These are phyloP conservation scores for Drosophila trapezifrons DNA, from an alignment of 1,140 invertebrate genomes.

Conservation along the genomic window DNA sequence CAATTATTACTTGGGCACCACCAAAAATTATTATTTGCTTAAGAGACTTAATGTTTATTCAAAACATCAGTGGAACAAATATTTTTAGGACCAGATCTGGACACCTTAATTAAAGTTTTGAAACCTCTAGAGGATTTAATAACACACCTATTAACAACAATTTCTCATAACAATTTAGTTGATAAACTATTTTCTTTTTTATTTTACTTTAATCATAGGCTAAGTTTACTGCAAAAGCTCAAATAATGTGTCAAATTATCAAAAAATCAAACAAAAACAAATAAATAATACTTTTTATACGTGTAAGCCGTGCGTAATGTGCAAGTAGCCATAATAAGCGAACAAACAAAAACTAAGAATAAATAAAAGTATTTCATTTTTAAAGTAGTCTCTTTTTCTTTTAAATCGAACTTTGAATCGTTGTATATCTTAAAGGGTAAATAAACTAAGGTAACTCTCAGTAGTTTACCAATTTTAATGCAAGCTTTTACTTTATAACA, in stretches of 20 bases:
- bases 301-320: constrained; percentile 22
- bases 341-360: constrained; percentile 1
- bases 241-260: constrained; percentile 23
- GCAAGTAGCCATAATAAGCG: constrained; percentile 23
- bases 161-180: constrained; percentile 25
- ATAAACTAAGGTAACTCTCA: too few relatives aligned
- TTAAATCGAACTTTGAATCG: constrained; percentile 85
- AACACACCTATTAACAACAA: background rate
- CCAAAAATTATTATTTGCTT: too few relatives aligned
- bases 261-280: constrained; percentile 1
- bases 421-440: too few relatives aligned
- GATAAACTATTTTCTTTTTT: constrained; percentile 1
- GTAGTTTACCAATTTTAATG: too few relatives aligned
- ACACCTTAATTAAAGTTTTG: background rate
- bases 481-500: too few relatives aligned
- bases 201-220: constrained; percentile 24
- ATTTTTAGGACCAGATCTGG: background rate
- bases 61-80: background rate
- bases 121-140: background rate
- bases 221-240: constrained; percentile 20
- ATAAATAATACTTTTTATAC: constrained; percentile 15
- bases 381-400: background rate
- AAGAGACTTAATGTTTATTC: background rate
- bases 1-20: too few relatives aligned
- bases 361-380: constrained; percentile 45